phyloP scores from a whole-genome alignment of 2,797 vertebrate species.

The Parotocinclus haroldoi region DNA sequence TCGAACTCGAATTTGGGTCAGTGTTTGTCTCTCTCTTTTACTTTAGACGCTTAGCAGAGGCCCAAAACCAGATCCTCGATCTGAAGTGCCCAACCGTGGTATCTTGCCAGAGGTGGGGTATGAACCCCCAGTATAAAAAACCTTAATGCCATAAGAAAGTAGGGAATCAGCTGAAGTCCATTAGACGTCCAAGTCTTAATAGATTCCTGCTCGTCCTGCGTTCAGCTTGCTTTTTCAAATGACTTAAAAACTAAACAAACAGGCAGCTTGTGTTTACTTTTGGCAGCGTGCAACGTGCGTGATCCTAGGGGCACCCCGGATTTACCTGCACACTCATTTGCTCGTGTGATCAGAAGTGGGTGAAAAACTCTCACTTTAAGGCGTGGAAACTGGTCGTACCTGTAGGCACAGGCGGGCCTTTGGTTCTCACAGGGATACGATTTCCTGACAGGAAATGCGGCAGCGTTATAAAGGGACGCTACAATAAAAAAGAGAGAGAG shows the following conservation, averaged over 20 bases:
- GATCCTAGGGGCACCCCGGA: background rate
- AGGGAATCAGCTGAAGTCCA: too few relatives aligned
- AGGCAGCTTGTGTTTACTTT: background rate
- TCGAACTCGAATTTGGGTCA: too few relatives aligned
- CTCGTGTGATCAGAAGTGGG: background rate
- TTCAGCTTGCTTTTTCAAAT: too few relatives aligned
- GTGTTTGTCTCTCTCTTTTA: too few relatives aligned
- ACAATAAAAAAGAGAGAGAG: background rate
- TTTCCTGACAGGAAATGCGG: constrained; percentile 22
- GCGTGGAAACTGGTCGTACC: constrained; percentile 25
- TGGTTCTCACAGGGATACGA: constrained; percentile 29
- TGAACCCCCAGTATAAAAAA: too few relatives aligned
- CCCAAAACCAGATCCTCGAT: too few relatives aligned
- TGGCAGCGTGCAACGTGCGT: background rate
- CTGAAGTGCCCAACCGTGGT: too few relatives aligned
- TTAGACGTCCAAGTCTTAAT: too few relatives aligned
- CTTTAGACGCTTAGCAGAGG: too few relatives aligned
- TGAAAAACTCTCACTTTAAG: background rate
- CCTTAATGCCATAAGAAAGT: too few relatives aligned
- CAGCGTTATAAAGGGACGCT: constrained; percentile 7
- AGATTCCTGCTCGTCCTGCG: too few relatives aligned
- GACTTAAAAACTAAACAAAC: background rate
- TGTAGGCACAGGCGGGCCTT: constrained; percentile 12
- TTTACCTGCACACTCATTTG: background rate
- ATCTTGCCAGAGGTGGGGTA: too few relatives aligned